Percentiles rank a stretch among this genome's conserved stretches.
phyloP scores from a whole-genome alignment of 2,888 invertebrate species.

The Notodonta ziczac region DNA sequence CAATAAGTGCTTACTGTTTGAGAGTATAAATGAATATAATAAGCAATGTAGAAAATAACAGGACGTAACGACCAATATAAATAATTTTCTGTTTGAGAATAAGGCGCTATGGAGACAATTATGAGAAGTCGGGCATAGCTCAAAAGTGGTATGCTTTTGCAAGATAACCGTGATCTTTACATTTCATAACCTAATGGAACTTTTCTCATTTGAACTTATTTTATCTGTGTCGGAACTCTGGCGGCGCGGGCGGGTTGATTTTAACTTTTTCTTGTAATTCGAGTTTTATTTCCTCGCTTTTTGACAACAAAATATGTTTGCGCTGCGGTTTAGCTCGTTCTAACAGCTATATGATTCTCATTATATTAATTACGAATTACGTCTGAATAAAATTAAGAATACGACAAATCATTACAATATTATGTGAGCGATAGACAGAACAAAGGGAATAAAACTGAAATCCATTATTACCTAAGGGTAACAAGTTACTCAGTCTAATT shows the following conservation, averaged over 20 bases:
- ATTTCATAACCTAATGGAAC: constrained; percentile 79
- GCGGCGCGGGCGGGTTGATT: constrained; percentile 14
- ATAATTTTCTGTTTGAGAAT: constrained; percentile 29
- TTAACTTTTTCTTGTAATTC: constrained; percentile 1
- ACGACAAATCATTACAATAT: too few species aligned
- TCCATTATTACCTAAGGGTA: too few species aligned
- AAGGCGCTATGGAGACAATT: constrained; percentile 46
- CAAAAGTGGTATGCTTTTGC: constrained; percentile 66
- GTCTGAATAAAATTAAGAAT: too few species aligned
- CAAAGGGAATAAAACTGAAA: too few species aligned
- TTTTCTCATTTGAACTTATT: constrained; percentile 81
- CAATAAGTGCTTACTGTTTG: too few species aligned
- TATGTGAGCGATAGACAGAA: too few species aligned
- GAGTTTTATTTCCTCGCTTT: not conserved
- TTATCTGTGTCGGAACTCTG: constrained; percentile 52
- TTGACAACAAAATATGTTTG: not conserved
- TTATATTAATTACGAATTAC: too few species aligned
- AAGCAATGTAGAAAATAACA: too few species aligned
- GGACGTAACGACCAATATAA: not conserved
- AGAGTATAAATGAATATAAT: too few species aligned
- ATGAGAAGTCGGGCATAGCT: constrained; percentile 59
- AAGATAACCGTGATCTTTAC: constrained; percentile 75
- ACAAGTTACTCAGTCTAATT: too few species aligned
- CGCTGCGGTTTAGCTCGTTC: not conserved
- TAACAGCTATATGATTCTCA: not conserved